Evolutionary conservation across 2,113 vertebrate genomes (phyloP).

Genomic region (Lycaon pictus): DNA sequence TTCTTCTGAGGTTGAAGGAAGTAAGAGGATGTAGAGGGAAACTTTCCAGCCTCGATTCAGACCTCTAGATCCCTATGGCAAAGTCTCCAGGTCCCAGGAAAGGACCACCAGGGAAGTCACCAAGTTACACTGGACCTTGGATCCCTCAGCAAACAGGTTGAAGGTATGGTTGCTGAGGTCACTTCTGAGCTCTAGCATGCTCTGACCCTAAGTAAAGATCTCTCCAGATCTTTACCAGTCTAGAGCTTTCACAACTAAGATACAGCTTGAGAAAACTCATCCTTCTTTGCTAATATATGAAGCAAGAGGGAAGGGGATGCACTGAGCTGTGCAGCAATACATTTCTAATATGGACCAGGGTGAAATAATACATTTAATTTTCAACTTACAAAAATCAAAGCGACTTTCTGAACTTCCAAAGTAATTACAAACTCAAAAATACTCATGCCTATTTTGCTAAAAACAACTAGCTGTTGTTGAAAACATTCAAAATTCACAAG

Average conservation of each 20-base stretch:
- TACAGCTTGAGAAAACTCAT: not conserved
- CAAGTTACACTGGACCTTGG: not conserved
- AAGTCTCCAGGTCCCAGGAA: not conserved
- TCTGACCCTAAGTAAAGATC: not conserved
- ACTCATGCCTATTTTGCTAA: not conserved
- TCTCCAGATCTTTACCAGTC: not conserved
- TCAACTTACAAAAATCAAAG: slow-evolving; percentile 51
- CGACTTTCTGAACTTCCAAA: slow-evolving; percentile 47
- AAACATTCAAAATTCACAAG: slow-evolving; percentile 15
- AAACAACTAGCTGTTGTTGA: not conserved
- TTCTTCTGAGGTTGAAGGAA: not conserved
- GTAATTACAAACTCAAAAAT: slow-evolving; percentile 59
- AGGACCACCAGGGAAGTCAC: not conserved
- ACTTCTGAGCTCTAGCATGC: not conserved
- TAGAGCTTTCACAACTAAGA: not conserved
- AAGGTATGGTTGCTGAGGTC: not conserved
- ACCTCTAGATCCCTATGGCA: not conserved
- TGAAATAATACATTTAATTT: slow-evolving; percentile 29
- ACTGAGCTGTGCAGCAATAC: not conserved
- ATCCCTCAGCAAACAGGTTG: not conserved
- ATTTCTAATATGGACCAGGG: not conserved
- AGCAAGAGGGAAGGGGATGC: not conserved
- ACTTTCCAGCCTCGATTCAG: not conserved
- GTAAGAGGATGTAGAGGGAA: not conserved
- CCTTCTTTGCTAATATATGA: not conserved